Evolutionary conservation across 1,140 invertebrate genomes (phyloP).

Genomic region (Euwallacea fornicatus): DNA sequence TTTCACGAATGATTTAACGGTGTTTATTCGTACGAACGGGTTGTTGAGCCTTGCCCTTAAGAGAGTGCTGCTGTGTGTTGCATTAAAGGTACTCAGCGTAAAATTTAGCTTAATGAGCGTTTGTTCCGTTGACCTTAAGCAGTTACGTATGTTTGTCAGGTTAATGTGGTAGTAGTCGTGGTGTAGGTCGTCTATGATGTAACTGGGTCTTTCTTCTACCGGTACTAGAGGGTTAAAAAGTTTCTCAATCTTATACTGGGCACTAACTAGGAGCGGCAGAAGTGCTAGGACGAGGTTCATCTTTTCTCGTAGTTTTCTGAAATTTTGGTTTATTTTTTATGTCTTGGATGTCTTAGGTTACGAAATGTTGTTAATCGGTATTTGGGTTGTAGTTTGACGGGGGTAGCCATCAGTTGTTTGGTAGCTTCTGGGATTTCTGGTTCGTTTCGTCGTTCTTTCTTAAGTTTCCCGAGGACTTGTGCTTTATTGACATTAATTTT

Average conservation of each 20-base stretch:
- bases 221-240: slow-evolving; percentile 6
- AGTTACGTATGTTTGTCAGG: slow-evolving; percentile 9
- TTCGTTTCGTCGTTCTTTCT: too few relatives aligned
- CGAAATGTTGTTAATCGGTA: too few relatives aligned
- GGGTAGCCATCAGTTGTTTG: too few relatives aligned
- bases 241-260: slow-evolving; percentile 5
- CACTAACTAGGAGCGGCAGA: too few relatives aligned
- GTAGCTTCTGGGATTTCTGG: too few relatives aligned
- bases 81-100: neutral
- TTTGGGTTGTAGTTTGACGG: too few relatives aligned
- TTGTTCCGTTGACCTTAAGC: neutral
- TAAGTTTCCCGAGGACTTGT: too few relatives aligned
- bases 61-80: neutral
- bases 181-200: slow-evolving; percentile 6
- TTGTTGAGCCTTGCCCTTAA: neutral
- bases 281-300: too few relatives aligned
- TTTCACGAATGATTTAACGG: neutral
- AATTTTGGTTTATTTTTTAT: too few relatives aligned
- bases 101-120: slow-evolving; percentile 2
- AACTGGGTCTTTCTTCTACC: slow-evolving; percentile 4
- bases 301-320: too few relatives aligned
- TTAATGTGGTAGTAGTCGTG: slow-evolving; percentile 18
- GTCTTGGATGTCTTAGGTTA: too few relatives aligned
- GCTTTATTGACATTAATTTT: too few relatives aligned
- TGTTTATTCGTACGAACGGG: neutral